A percentile compares a stretch with the other conserved stretches of the same genome.
phyloP scores from a whole-genome alignment of 2,888 invertebrate genomes.

The Cheiracanthium punctorium region DNA sequence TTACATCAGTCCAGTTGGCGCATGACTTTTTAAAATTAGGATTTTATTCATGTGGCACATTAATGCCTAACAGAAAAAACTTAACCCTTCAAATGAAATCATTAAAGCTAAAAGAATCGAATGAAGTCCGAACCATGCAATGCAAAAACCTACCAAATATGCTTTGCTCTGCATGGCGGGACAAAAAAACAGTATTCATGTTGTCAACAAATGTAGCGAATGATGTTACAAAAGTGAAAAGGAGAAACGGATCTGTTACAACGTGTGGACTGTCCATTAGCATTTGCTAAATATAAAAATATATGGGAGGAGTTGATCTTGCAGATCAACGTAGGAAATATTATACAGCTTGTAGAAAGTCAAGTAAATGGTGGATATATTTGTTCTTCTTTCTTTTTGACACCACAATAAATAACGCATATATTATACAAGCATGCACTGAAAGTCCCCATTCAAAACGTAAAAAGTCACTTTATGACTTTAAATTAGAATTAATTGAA shows the following conservation, averaged over 20 bases:
- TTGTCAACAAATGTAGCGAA: not conserved
- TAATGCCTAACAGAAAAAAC: not conserved
- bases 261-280: not conserved
- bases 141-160: not conserved
- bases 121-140: not conserved
- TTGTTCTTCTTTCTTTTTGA: not conserved
- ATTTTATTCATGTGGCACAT: not conserved
- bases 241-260: not conserved
- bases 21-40: not conserved
- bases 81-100: not conserved
- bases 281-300: not conserved
- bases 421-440: not conserved
- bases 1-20: not conserved
- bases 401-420: not conserved
- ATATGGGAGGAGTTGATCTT: slow-evolving; percentile 18
- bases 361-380: slow-evolving; percentile 13
- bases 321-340: not conserved
- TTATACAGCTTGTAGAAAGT: slow-evolving; percentile 15
- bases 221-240: not conserved
- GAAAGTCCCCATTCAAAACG: not conserved
- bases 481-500: not conserved
- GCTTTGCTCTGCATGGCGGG: no score
- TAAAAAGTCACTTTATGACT: not conserved
- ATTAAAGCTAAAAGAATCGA: not conserved
- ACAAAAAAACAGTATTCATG: not conserved